phyloP scores from a whole-genome alignment of 1,140 invertebrate genomes.

The Diorhabda elongata region DNA sequence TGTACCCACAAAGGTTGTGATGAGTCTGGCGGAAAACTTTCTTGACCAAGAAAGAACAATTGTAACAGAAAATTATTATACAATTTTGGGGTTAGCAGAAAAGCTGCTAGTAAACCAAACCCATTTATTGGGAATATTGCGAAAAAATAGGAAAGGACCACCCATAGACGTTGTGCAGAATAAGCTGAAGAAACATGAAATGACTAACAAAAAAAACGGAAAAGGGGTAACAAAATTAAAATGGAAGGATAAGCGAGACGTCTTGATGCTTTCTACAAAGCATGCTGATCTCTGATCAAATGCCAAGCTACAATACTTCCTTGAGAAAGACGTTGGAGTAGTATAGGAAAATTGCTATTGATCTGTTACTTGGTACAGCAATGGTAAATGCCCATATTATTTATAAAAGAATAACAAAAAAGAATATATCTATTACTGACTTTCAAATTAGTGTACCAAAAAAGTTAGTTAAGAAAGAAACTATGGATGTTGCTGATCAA shows the following conservation, averaged over 20 bases:
- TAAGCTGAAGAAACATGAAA: conserved; percentile 22
- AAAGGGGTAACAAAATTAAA: conserved; percentile 16
- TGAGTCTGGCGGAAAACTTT: conserved; percentile 17
- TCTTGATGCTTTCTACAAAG: conserved; percentile 19
- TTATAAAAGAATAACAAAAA: conserved; percentile 7
- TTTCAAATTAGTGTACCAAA: too few relatives aligned
- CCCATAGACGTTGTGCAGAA: conserved; percentile 31
- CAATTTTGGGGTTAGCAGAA: conserved; percentile 46
- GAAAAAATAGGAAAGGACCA: conserved; percentile 39
- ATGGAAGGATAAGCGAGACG: conserved; percentile 23
- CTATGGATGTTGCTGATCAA: too few relatives aligned
- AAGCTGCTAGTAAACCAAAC: conserved; percentile 41
- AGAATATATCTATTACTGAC: too few relatives aligned
- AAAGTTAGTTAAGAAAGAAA: too few relatives aligned
- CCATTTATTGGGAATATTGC: conserved; percentile 47
- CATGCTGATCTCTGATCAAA: conserved; percentile 43
- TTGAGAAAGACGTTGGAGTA: conserved; percentile 43
- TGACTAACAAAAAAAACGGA: conserved; percentile 16
- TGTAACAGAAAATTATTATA: conserved; percentile 44
- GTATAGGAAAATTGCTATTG: conserved; percentile 43
- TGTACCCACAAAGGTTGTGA: conserved; percentile 24
- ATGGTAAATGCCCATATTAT: conserved; percentile 38
- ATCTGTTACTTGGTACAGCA: conserved; percentile 40
- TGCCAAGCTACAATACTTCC: conserved; percentile 40
- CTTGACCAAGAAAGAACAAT: conserved; percentile 20